Percentiles rank a stretch among this genome's conserved stretches.
phyloP scores from a whole-genome alignment of 2,888 invertebrate genomes.

The Gibbula magus region DNA sequence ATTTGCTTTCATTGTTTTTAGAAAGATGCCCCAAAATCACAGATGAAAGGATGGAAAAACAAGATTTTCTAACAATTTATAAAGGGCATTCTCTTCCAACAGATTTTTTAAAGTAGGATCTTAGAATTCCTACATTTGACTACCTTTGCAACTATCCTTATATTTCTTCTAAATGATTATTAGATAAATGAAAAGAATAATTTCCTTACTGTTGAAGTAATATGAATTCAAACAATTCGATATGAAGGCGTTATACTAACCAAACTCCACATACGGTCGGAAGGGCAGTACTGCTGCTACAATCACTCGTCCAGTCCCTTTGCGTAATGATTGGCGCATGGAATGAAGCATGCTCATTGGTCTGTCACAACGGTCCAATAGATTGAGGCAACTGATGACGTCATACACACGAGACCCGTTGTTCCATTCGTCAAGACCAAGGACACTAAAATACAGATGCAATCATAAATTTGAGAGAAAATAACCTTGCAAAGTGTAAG shows the following conservation, averaged over 20 bases:
- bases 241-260: slow-evolving; percentile 47
- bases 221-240: too few relatives aligned
- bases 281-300: slow-evolving; percentile 96
- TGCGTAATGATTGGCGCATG: slow-evolving; percentile 83
- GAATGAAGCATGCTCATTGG: slow-evolving; percentile 87
- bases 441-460: slow-evolving; percentile 78
- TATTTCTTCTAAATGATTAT: too few relatives aligned
- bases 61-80: too few relatives aligned
- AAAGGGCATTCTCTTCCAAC: too few relatives aligned
- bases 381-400: slow-evolving; percentile 91
- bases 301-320: slow-evolving; percentile 83
- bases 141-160: too few relatives aligned
- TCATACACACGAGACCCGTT: slow-evolving; percentile 79
- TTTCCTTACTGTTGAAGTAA: too few relatives aligned
- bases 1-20: too few relatives aligned
- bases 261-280: slow-evolving; percentile 91
- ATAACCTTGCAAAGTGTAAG: not conserved
- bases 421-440: slow-evolving; percentile 84
- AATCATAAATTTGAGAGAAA: not conserved
- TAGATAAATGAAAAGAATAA: too few relatives aligned
- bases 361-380: slow-evolving; percentile 92
- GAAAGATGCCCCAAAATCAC: too few relatives aligned
- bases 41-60: too few relatives aligned
- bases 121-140: too few relatives aligned
- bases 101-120: too few relatives aligned